Evolutionary conservation across 1,140 invertebrate genomes (phyloP), one percentile per base, ranked within the genome.

Genomic region (Formica selysi): DNA sequence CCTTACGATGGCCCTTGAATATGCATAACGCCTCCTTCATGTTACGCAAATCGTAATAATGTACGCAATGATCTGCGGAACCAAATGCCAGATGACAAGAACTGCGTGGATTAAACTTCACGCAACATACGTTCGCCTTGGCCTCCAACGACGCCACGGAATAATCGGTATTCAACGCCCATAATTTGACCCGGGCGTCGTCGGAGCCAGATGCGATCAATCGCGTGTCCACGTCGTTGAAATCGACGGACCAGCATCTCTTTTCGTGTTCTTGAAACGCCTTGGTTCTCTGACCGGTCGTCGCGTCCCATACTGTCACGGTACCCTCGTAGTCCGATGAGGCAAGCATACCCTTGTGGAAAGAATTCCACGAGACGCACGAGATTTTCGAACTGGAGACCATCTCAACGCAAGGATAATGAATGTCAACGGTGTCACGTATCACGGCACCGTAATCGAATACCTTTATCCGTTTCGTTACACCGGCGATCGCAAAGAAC

Each of bases 291-390:
- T 97, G 96, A n/a, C 97, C 97, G 0, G 97, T 98, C 29, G 96
- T 96, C 1, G 98, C 98, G 95, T 99, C 99, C 99, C 99, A 99
- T 19, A 99, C 96, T 7, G 97, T 97, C 0, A 99, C 98, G 0
- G 97, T 98, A 32, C 98, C 98, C 95, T 99, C 98, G 94, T 99
- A 99, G 95, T 99, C 98, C 86, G 98, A 98, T n/a, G 98, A 99
- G 0, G 98, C 98, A 44, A 99, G 94, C 92, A 97, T 97, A 81
- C 97, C 96, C 95, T 99, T 99, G 92, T 98, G 98, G 94, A 98
- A 99, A 11, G 97, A 97, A 95, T 98, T 99, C 98, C 98, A 99
- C 67, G 97, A 98, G 0, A 99, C 97, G 95, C 98, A 99, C 8
- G 98, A 99, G 90, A 99, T 99, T 95, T 99, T 99, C 26, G 98